Conservation (phyloP, 2,113 vertebrate species). For the Onychostoma macrolepis region DNA sequence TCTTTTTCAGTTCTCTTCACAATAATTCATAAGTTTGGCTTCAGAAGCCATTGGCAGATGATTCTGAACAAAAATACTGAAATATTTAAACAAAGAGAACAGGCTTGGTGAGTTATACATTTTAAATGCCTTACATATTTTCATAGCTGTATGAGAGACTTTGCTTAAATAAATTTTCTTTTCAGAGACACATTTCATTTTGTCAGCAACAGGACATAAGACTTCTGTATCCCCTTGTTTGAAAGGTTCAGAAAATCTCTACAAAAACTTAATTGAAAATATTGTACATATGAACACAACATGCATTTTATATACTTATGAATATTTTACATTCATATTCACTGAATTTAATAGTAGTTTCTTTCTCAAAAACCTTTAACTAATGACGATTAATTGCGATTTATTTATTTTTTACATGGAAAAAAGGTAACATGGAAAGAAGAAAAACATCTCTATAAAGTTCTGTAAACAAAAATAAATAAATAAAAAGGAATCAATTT, state of each 20-base stretch:
- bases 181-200: background rate
- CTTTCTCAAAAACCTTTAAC: background rate
- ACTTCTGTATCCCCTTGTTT: background rate
- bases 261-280: too few species aligned
- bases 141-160: background rate
- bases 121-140: background rate
- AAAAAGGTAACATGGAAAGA: background rate
- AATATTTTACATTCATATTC: background rate
- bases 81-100: background rate
- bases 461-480: background rate
- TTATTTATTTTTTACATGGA: too few species aligned
- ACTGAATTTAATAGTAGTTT: background rate
- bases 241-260: background rate
- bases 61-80: constrained; percentile 7
- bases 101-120: background rate
- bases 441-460: background rate
- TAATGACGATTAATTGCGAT: background rate
- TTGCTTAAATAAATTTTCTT: background rate
- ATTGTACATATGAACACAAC: too few species aligned
- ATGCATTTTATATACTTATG: too few species aligned
- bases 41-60: background rate
- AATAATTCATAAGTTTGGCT: background rate
- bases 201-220: background rate
- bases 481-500: too few species aligned
- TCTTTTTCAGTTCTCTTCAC: background rate